Evolutionary conservation across 2,888 invertebrate species (phyloP), one percentile per base, ranked within the genome.

Genomic region (Drosophila robusta): DNA sequence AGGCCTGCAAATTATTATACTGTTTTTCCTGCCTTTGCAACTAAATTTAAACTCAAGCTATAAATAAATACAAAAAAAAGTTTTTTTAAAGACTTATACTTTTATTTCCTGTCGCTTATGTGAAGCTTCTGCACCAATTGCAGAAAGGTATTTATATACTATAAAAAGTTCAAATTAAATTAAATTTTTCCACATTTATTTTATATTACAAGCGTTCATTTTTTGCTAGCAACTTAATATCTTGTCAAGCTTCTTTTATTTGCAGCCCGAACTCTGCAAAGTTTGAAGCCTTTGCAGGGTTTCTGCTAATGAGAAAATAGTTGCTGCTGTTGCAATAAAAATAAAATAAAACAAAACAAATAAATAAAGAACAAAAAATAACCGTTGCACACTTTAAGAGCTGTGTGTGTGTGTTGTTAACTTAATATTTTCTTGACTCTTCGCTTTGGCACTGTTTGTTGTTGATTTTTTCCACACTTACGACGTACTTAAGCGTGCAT

Each of bases 401-500:
- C 29, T 29, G 26, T 29, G 26, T 56, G 29, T 16, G 12, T 24
- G 47, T 12, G 39, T 32, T 45, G 36, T 50, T 82, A 82, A 85
- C 82, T 82, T 66, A 85, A 81, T 79, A 85, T 79, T 78, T 85
- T 79, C 70, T 73, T 72, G 70, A 58, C 68, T 85, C 62, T 61
- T 29, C 57, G 63, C 67, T 65, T 68, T 73, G 63, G 58, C 73
- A 56, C 69, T 57, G 16, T 57, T 56, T 67, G 50, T 60, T 63
- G 52, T 61, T 67, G 69, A 45, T 61, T 75, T 69, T 67, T 61
- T 58, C 39, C 68, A 70, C 71, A 74, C 61, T 77, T 63, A 64
- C 47, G 32, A 47, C 68, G 64, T 61, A 86, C 87, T 87, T 84
- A 71, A 77, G 71, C 80, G 74, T 83, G 80, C 84, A 82, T 86